These are phyloP conservation scores for Anguilla rostrata DNA, from an alignment of 2,113 vertebrate species.

Conservation along the genomic window DNA sequence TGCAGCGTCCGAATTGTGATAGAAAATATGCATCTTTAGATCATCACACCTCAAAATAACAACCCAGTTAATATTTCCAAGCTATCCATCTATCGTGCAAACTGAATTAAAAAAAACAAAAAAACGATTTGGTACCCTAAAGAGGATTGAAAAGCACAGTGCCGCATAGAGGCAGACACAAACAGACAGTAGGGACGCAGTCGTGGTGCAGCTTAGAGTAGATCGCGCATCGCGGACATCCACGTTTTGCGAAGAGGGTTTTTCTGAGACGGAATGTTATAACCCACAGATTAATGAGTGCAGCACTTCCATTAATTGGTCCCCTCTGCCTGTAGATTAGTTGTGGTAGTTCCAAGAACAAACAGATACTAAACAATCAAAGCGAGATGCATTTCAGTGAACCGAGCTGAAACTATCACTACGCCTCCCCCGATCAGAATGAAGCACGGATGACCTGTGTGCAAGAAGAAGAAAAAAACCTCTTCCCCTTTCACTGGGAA, in stretches of 20 bases:
- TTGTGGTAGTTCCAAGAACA: slow-evolving; percentile 1
- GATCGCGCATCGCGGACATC: neutral
- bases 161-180: neutral
- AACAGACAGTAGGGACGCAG: neutral
- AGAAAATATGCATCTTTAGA: too few relatives aligned
- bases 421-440: neutral
- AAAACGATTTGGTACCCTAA: neutral
- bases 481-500: neutral
- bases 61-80: too few relatives aligned
- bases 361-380: slow-evolving; percentile 27
- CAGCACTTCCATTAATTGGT: slow-evolving; percentile 5
- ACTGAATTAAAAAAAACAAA: too few relatives aligned
- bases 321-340: slow-evolving; percentile 26
- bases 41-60: too few relatives aligned
- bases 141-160: neutral
- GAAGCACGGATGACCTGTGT: neutral
- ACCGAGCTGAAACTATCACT: neutral
- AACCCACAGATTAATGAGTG: neutral
- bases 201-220: neutral
- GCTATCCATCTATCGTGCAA: too few relatives aligned
- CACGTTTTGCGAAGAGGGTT: neutral
- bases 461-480: neutral
- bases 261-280: neutral
- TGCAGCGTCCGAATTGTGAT: too few relatives aligned
- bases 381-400: slow-evolving; percentile 10